These are phyloP conservation scores for Drosophila stalkeri DNA, from an alignment of 2,888 invertebrate genomes.

Conservation along the genomic window DNA sequence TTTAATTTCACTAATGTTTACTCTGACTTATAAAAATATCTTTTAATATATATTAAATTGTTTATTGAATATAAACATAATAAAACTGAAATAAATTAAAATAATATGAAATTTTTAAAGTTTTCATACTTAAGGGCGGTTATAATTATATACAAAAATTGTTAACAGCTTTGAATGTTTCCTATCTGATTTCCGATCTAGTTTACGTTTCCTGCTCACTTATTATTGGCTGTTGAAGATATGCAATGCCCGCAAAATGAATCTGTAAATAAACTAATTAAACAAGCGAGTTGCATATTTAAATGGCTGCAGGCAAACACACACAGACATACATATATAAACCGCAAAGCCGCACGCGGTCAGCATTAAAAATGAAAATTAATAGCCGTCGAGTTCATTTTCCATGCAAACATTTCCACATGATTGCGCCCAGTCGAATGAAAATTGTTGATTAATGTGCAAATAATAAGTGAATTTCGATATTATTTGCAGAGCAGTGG, in stretches of 20 bases:
- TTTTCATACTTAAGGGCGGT: background rate
- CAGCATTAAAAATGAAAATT: constrained; percentile 62
- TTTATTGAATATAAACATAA: too few relatives aligned
- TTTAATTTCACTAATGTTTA: too few relatives aligned
- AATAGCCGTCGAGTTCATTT: constrained; percentile 57
- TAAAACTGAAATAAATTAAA: background rate
- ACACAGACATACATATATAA: background rate
- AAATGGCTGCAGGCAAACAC: constrained; percentile 21
- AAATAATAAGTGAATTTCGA: constrained; percentile 44
- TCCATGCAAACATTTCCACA: constrained; percentile 63
- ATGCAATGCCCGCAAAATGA: constrained; percentile 13
- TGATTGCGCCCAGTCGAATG: constrained; percentile 47
- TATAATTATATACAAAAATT: background rate
- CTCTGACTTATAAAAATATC: too few relatives aligned
- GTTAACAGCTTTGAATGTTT: background rate
- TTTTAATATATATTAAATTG: too few relatives aligned
- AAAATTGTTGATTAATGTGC: constrained; percentile 70
- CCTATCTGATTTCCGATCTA: background rate
- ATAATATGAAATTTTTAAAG: too few relatives aligned
- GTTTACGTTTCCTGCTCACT: constrained; percentile 4
- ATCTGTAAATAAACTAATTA: constrained; percentile 31
- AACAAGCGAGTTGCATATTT: constrained; percentile 36
- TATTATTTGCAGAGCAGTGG: constrained; percentile 26
- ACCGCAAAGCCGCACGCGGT: constrained; percentile 5
- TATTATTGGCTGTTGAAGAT: background rate